Evolutionary conservation across 2,888 invertebrate genomes (phyloP).

Genomic region (Allophyes oxyacanthae): DNA sequence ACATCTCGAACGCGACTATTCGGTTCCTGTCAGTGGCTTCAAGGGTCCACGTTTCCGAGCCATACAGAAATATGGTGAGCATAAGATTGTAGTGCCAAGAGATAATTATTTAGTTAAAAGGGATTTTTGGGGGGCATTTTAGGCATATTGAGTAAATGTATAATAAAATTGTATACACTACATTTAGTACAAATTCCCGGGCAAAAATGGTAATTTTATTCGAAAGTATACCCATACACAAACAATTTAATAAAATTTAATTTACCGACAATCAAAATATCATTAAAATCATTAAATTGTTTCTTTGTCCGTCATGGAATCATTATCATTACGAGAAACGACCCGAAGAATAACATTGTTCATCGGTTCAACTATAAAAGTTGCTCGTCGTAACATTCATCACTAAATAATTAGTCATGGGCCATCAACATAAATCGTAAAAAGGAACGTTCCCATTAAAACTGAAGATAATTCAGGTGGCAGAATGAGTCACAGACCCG

Average conservation of each 20-base stretch:
- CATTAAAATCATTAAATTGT: constrained; percentile 46
- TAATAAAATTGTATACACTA: too few relatives aligned
- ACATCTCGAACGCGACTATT: too few relatives aligned
- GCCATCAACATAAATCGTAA: constrained; percentile 74
- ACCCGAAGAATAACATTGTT: constrained; percentile 54
- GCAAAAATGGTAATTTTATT: neutral
- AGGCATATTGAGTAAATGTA: too few relatives aligned
- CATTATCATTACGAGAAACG: constrained; percentile 55
- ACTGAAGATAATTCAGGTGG: constrained; percentile 78
- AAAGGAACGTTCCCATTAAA: constrained; percentile 67
- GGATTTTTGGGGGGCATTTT: too few relatives aligned
- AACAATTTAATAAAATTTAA: constrained; percentile 37
- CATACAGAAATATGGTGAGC: too few relatives aligned
- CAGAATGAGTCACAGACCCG: constrained; percentile 68
- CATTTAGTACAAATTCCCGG: too few relatives aligned
- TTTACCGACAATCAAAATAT: constrained; percentile 52
- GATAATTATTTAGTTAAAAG: too few relatives aligned
- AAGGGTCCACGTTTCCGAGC: too few relatives aligned
- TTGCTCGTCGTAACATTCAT: constrained; percentile 60
- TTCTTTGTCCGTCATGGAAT: constrained; percentile 36
- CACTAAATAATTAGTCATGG: constrained; percentile 73
- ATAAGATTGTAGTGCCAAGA: too few relatives aligned
- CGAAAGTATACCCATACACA: constrained; percentile 17
- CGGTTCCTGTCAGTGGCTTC: too few relatives aligned
- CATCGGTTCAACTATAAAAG: constrained; percentile 47